These are phyloP conservation scores for Bucorvus abyssinicus DNA, from an alignment of 2,797 vertebrate species.

Conservation along the genomic window DNA sequence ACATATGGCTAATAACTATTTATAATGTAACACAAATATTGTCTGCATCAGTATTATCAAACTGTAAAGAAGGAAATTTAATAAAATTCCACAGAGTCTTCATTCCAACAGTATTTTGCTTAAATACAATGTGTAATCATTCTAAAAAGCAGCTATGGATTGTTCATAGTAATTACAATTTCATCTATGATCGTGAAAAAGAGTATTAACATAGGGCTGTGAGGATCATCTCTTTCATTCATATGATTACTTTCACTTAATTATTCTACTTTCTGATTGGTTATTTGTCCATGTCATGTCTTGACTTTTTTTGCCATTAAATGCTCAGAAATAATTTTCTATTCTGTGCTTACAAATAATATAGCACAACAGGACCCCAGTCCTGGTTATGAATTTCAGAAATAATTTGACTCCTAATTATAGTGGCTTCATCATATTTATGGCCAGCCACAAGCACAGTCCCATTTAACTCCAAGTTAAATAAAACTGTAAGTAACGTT, in stretches of 20 bases:
- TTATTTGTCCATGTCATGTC: background rate
- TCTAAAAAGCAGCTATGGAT: background rate
- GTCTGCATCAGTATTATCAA: background rate
- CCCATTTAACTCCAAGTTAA: background rate
- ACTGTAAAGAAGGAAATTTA: background rate
- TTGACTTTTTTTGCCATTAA: background rate
- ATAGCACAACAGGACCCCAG: background rate
- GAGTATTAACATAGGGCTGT: background rate
- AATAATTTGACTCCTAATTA: constrained; percentile 6
- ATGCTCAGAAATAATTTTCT: background rate
- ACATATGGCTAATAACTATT: background rate
- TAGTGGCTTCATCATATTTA: background rate
- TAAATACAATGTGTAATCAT: background rate
- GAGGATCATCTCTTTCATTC: background rate
- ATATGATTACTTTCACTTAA: background rate
- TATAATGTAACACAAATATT: background rate
- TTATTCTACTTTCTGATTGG: background rate
- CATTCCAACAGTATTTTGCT: background rate
- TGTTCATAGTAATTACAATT: background rate
- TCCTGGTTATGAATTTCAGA: background rate
- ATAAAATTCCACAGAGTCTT: background rate
- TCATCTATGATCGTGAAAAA: background rate
- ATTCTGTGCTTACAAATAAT: background rate
- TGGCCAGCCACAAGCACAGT: background rate
- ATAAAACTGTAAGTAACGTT: background rate